phyloP scores from a whole-genome alignment of 2,797 vertebrate species.

The Echeneis naucrates region DNA sequence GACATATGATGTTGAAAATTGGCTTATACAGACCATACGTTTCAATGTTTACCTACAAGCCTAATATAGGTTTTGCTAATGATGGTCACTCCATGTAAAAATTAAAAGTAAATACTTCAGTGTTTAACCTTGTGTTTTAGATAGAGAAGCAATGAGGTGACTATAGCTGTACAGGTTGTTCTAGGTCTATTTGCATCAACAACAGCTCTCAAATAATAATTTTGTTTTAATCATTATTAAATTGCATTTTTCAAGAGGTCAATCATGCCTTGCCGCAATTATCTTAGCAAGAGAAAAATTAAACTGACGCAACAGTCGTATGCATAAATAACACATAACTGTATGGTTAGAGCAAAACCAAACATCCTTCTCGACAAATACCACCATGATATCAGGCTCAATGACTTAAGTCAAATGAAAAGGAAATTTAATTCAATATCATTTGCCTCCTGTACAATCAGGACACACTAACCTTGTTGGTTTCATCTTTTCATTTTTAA shows the following conservation, averaged over 20 bases:
- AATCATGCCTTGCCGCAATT: too few relatives aligned
- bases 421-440: neutral
- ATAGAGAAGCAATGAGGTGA: neutral
- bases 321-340: neutral
- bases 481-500: conserved; percentile 10
- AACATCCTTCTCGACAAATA: neutral
- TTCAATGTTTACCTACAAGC: too few relatives aligned
- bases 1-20: too few relatives aligned
- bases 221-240: neutral
- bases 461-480: neutral
- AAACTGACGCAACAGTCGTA: neutral
- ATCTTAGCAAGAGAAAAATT: neutral
- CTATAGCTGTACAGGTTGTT: neutral
- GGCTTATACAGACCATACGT: too few relatives aligned
- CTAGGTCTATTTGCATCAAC: neutral
- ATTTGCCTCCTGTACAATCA: neutral
- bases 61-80: neutral
- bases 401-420: neutral
- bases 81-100: too few relatives aligned
- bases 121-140: neutral
- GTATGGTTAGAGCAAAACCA: neutral
- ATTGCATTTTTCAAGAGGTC: too few relatives aligned
- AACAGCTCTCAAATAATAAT: neutral
- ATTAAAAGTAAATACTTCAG: neutral
- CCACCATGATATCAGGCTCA: neutral